Evolutionary conservation across 2,797 vertebrate species (phyloP).

Genomic region (Channa striata): DNA sequence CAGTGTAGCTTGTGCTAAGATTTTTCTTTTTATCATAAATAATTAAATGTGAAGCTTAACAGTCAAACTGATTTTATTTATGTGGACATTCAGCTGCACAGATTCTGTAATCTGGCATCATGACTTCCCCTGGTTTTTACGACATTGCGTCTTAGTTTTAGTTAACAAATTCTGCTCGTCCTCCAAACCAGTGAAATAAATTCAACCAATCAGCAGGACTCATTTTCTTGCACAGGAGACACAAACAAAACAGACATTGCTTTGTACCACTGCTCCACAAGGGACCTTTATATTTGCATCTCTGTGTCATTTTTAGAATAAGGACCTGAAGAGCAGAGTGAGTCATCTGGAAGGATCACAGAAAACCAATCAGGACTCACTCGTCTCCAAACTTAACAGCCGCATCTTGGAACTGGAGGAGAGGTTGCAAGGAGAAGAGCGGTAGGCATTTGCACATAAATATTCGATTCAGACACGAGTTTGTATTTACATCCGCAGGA

Average conservation of each 20-base stretch:
- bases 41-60: too few species aligned
- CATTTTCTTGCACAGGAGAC: background rate
- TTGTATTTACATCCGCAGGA: background rate
- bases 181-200: too few species aligned
- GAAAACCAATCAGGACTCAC: slow-evolving; percentile 90
- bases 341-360: slow-evolving; percentile 92
- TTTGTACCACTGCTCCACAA: too few species aligned
- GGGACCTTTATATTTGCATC: background rate
- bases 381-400: slow-evolving; percentile 90
- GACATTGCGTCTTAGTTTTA: too few species aligned
- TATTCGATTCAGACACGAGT: background rate
- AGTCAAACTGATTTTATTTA: background rate
- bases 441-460: slow-evolving; percentile 75
- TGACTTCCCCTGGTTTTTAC: too few species aligned
- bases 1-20: background rate
- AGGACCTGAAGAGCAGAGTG: slow-evolving; percentile 92
- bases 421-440: slow-evolving; percentile 90
- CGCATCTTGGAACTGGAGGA: slow-evolving; percentile 93
- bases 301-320: slow-evolving; percentile 86
- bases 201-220: background rate
- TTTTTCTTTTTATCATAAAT: background rate
- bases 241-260: background rate
- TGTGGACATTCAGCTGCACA: too few species aligned
- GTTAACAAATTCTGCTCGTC: background rate
- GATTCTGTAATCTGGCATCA: too few species aligned